Conservation (phyloP, 2,888 invertebrate genomes). For the Pristionchus mayeri region DNA sequence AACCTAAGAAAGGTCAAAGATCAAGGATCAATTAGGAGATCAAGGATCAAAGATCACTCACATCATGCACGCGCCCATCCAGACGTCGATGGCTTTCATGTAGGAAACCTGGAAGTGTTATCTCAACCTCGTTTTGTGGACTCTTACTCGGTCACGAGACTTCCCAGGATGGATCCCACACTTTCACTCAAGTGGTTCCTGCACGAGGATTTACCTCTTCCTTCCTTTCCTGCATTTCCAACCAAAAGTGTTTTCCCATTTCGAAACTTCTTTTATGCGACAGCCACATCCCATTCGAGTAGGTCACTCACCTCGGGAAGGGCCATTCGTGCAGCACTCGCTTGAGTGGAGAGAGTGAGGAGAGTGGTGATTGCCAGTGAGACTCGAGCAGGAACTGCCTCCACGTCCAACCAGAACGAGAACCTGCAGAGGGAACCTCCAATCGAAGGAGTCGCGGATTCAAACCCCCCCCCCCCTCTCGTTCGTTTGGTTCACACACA, state of each 20-base stretch:
- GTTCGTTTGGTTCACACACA: not conserved
- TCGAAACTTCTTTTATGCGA: too few relatives aligned
- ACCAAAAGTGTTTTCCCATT: not conserved
- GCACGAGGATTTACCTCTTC: not conserved
- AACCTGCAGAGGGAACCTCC: constrained; percentile 77
- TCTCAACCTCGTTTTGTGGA: constrained; percentile 4
- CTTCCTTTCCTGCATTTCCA: constrained; percentile 17
- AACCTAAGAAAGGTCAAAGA: constrained; percentile 57
- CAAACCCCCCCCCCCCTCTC: too few relatives aligned
- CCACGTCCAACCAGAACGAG: constrained; percentile 80
- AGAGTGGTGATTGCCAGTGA: constrained; percentile 75
- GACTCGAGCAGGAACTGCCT: constrained; percentile 80
- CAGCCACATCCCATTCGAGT: too few relatives aligned
- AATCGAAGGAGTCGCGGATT: not conserved
- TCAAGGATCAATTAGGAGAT: constrained; percentile 6
- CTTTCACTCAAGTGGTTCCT: constrained; percentile 13
- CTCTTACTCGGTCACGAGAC: not conserved
- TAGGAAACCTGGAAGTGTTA: constrained; percentile 57
- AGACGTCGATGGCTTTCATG: constrained; percentile 72
- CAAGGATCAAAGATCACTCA: constrained; percentile 51
- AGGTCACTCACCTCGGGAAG: constrained; percentile 74
- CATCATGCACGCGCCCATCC: constrained; percentile 73
- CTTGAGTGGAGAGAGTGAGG: constrained; percentile 75
- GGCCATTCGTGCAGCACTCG: constrained; percentile 74
- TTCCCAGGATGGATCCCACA: not conserved